Conservation (phyloP, 2,888 invertebrate genomes). For the Aelia acuminata region DNA sequence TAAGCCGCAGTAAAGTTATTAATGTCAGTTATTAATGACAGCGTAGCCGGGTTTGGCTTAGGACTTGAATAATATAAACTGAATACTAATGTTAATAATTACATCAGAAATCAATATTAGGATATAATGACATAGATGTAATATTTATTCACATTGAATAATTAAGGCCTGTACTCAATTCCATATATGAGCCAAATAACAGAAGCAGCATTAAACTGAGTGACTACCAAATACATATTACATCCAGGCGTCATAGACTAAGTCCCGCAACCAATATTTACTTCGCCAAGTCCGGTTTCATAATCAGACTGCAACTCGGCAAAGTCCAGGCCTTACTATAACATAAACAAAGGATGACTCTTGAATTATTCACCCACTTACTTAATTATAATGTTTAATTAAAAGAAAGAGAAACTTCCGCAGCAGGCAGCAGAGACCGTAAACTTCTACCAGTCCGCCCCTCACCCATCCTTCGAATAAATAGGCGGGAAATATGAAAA, state of each 20-base stretch:
- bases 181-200: not conserved
- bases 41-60: too few species aligned
- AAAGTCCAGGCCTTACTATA: not conserved
- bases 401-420: not conserved
- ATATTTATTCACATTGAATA: not conserved
- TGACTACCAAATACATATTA: not conserved
- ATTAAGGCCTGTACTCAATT: not conserved
- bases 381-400: slow-evolving; percentile 33
- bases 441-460: not conserved
- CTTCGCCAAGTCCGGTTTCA: slow-evolving; percentile 16
- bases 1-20: too few species aligned
- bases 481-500: slow-evolving; percentile 34
- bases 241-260: not conserved
- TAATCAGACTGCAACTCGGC: slow-evolving; percentile 9
- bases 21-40: too few species aligned
- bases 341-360: slow-evolving; percentile 33
- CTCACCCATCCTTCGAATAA: not conserved
- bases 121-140: too few species aligned
- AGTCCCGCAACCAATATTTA: not conserved
- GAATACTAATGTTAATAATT: too few species aligned
- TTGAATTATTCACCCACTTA: slow-evolving; percentile 29
- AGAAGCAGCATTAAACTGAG: not conserved
- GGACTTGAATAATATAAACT: too few species aligned
- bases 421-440: not conserved
- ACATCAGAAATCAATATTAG: too few species aligned